Evolutionary conservation across 2,888 invertebrate genomes (phyloP).

Genomic region (Lasioglossum villosulum): DNA sequence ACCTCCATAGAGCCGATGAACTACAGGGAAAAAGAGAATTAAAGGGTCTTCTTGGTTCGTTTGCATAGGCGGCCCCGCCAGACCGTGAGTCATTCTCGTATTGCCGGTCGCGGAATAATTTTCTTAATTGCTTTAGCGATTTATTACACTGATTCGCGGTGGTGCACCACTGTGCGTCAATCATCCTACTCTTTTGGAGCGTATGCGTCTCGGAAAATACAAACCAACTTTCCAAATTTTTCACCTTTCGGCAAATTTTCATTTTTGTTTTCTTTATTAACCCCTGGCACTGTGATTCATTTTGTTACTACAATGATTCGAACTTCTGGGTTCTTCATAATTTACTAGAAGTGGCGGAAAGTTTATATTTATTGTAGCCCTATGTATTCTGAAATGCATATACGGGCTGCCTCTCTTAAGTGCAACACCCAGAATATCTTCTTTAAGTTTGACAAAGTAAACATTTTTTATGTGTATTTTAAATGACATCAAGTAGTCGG

Average conservation of each 20-base stretch:
- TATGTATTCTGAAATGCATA: too few relatives aligned
- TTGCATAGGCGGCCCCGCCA: slow-evolving; percentile 6
- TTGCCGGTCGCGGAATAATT: slow-evolving; percentile 29
- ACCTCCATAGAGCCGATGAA: slow-evolving; percentile 99
- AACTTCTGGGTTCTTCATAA: too few relatives aligned
- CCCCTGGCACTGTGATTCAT: too few relatives aligned
- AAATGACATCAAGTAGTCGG: too few relatives aligned
- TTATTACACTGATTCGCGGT: slow-evolving; percentile 37
- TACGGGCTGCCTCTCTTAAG: too few relatives aligned
- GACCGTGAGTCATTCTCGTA: slow-evolving; percentile 19
- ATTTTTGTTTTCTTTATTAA: not conserved
- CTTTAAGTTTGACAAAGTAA: too few relatives aligned
- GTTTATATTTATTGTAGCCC: too few relatives aligned
- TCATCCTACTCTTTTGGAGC: slow-evolving; percentile 1
- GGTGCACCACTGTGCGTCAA: not conserved
- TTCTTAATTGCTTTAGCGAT: slow-evolving; percentile 33
- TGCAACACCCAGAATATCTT: too few relatives aligned
- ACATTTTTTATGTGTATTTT: too few relatives aligned
- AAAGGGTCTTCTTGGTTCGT: slow-evolving; percentile 12
- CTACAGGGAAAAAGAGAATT: slow-evolving; percentile 86
- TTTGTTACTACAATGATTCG: too few relatives aligned
- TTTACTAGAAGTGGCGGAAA: too few relatives aligned
- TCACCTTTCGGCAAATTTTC: not conserved
- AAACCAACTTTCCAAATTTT: not conserved
- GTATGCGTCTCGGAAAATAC: not conserved